A percentile compares a stretch with the other conserved stretches of the same genome.
These are phyloP conservation scores for Corythaixoides concolor DNA, from an alignment of 2,113 vertebrate genomes.

Conservation along the genomic window DNA sequence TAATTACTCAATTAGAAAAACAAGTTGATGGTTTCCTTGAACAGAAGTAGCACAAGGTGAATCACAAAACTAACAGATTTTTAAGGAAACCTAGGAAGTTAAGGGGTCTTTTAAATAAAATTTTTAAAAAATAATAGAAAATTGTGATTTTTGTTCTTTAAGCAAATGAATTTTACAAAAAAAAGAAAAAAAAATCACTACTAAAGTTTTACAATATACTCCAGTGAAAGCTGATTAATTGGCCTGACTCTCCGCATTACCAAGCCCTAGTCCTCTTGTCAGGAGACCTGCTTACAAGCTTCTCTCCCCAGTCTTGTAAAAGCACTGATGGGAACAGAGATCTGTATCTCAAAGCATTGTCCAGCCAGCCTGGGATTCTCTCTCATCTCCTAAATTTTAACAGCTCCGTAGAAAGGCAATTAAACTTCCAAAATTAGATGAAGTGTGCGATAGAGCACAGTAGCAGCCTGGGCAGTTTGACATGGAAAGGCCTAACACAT, in stretches of 20 bases:
- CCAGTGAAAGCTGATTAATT: constrained; percentile 55
- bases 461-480: not conserved
- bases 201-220: constrained; percentile 11
- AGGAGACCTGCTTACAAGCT: constrained; percentile 33
- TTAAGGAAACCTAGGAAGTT: not conserved
- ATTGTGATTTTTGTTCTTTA: rapidly evolving
- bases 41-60: not conserved
- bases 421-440: constrained; percentile 38
- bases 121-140: not conserved
- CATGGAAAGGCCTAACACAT: not conserved
- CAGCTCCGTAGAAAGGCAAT: constrained; percentile 41
- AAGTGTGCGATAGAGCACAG: not conserved
- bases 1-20: constrained; percentile 55
- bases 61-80: not conserved
- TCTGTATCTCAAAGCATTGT: constrained; percentile 25
- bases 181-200: not conserved
- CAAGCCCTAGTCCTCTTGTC: constrained; percentile 55
- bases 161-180: not conserved
- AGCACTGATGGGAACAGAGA: constrained; percentile 34
- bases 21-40: constrained; percentile 14
- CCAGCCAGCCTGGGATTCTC: constrained; percentile 37
- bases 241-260: constrained; percentile 38
- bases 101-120: not conserved
- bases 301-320: not conserved
- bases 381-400: constrained; percentile 50